Percentiles rank a stretch among this genome's conserved stretches.
Evolutionary conservation across 2,113 vertebrate genomes (phyloP).

Genomic region (Protobothrops mucrosquamatus): DNA sequence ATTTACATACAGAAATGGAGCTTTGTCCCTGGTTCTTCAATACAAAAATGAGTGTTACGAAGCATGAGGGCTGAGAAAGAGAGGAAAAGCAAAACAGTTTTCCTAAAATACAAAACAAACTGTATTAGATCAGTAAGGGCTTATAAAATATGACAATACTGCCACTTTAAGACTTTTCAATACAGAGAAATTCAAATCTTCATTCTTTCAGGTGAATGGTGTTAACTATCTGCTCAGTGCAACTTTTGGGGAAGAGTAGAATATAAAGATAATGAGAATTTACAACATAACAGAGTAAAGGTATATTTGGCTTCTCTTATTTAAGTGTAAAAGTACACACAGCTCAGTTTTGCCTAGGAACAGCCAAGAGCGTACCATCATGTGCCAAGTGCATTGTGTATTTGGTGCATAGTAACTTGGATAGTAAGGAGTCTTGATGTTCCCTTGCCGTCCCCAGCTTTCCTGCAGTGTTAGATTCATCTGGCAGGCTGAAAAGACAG

Average conservation of each 20-base stretch:
- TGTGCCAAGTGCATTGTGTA: slow-evolving; percentile 87
- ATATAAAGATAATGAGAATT: neutral
- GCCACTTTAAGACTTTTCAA: neutral
- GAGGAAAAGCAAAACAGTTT: neutral
- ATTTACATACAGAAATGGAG: neutral
- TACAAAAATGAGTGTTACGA: neutral
- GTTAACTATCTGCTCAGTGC: neutral
- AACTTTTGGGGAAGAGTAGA: neutral
- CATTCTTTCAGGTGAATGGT: neutral
- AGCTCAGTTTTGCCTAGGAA: neutral
- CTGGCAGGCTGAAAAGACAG: slow-evolving; percentile 73
- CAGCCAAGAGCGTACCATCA: slow-evolving; percentile 73
- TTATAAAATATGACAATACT: neutral
- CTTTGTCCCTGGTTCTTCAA: neutral
- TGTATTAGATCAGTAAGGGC: neutral
- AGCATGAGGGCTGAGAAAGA: neutral
- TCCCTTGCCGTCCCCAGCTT: slow-evolving; percentile 75
- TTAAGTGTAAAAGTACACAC: neutral
- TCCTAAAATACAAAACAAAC: neutral
- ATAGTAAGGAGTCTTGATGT: slow-evolving; percentile 83
- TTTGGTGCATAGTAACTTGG: slow-evolving; percentile 91
- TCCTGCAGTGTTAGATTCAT: slow-evolving; percentile 71
- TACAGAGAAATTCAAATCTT: neutral
- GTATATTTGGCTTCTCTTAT: neutral
- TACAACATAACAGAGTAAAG: neutral